Percentiles rank a stretch among this genome's conserved stretches.
These are phyloP conservation scores for Miltochrista miniata DNA, from an alignment of 2,888 invertebrate species.

Conservation along the genomic window DNA sequence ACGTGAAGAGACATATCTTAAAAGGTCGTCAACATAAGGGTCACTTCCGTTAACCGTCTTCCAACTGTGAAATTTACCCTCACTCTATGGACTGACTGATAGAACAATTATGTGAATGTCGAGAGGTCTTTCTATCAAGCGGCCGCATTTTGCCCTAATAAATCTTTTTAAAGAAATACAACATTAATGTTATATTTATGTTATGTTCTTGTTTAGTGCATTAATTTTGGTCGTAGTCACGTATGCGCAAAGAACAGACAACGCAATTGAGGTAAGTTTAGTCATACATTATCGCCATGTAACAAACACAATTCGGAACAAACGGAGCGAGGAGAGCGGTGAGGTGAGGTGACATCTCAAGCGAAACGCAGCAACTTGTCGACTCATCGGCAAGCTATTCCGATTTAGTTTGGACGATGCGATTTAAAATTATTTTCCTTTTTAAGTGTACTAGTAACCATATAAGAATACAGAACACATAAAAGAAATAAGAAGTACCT, in stretches of 20 bases:
- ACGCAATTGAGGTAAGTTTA: constrained; percentile 18
- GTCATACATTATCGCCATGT: constrained; percentile 32
- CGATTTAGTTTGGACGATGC: constrained; percentile 24
- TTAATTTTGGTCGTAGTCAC: constrained; percentile 14
- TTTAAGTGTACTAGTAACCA: too few species aligned
- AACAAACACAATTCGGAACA: constrained; percentile 45
- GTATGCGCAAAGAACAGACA: constrained; percentile 21
- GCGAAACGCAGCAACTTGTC: constrained; percentile 56
- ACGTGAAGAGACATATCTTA: too few species aligned
- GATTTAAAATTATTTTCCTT: constrained; percentile 12
- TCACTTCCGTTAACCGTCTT: too few species aligned
- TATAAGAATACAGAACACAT: background rate
- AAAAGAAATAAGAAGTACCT: constrained; percentile 3
- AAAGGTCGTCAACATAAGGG: too few species aligned
- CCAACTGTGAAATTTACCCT: too few species aligned
- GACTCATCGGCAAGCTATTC: constrained; percentile 45
- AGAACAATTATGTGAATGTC: too few species aligned
- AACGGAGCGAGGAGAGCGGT: constrained; percentile 47
- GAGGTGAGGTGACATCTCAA: constrained; percentile 46
- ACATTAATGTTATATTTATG: too few species aligned
- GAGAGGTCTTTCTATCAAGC: too few species aligned
- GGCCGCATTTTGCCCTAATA: too few species aligned
- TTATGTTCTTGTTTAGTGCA: background rate
- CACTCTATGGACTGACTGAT: too few species aligned
- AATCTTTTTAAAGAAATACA: background rate